Evolutionary conservation across 2,888 invertebrate genomes (phyloP), one percentile per base, ranked within the genome.

Genomic region (Xestia ashworthii): DNA sequence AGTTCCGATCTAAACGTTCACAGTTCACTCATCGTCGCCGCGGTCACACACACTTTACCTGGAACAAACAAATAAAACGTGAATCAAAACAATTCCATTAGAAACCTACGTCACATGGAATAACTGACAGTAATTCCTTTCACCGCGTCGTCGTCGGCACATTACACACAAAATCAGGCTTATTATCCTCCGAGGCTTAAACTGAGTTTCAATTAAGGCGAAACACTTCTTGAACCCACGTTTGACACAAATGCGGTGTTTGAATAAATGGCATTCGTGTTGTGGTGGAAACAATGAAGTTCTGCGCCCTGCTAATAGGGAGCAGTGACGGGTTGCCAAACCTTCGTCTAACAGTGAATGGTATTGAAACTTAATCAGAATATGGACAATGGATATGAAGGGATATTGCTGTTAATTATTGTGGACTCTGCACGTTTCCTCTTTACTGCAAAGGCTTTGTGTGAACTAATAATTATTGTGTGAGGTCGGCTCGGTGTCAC

Each of bases 331-430:
- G 68, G 71, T 68, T 74, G 67, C 60, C 80, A 74, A 55, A 46
- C 83, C 80, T 74, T 55, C 60, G 48, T 68, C 67, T 70, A n/a
- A 58, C 55, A 32, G 22, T 68, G 48, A 77, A 62, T 41, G 48
- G 19, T 60, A 48, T 64, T 78, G 71, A 58, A 74, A 68, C 50
- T 55, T 67, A 38, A 55, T 60, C 19, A 66, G 32, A 74, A 65
- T 67, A 50, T 62, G 46, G 11, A 58, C 44, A 46, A 50, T 60
- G 60, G 46, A 46, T 67, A 46, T 60, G 53, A 50, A 55, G n/a
- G 81, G 75, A 82, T 84, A 82, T 75, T 82, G 74, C 80, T 84
- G 76, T 76, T 73, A 16, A 71, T 71, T 60, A 76, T 65, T 74
- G 60, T 71, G 53, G 64, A 58, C 48, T 67, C 66, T 64, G 11